Evolutionary conservation across 2,888 invertebrate genomes (phyloP), one percentile per base, ranked within the genome.

Genomic region (Lepidonotus clava): DNA sequence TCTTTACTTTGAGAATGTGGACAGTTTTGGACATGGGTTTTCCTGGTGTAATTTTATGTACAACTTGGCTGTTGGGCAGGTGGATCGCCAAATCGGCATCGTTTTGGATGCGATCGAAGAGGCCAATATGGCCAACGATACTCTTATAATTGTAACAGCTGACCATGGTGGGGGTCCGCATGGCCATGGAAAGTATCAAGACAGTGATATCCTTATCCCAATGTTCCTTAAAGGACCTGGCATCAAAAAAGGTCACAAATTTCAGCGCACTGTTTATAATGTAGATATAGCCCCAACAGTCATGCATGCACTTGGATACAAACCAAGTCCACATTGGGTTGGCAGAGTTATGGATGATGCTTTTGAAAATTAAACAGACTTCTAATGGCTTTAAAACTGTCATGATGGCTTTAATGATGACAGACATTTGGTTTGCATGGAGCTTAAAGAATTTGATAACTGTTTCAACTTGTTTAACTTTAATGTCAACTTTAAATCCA

Each of bases 271-370:
- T 38, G 83, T 83, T 8, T 36, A 53, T 18, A 87, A 77, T 76
- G 51, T 38, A 21, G 87, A 87, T 34, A 80, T 87, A n/a, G 80
- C 86, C 0, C 87, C 87, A 2, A 87, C 87, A 24, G 46, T 84
- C 4, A 67, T 83, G 2, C 32, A 85, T 32, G 61, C 38, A 28
- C 46, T 87, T 32, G 87, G 87, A 24, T 18, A 80, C 14, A 56
- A 77, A 24, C 71, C 24, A 24, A 86, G 38, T 36, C 87, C 87
- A 0, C 56, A 67, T 24, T 86, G 87, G 87, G 80, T 41, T 5
- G 87, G 87, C 11, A 18, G 38, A 18, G 36, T 77, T 1, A 38
- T 87, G 87, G 34, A 76, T 8, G 85, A 87, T 67, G 80, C 80
- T 21, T 86, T 80, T 36, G 77, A 86, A n/a, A 28, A 85, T 24